phyloP scores from a whole-genome alignment of 2,888 invertebrate genomes.

The Synanthedon andrenaeformis region DNA sequence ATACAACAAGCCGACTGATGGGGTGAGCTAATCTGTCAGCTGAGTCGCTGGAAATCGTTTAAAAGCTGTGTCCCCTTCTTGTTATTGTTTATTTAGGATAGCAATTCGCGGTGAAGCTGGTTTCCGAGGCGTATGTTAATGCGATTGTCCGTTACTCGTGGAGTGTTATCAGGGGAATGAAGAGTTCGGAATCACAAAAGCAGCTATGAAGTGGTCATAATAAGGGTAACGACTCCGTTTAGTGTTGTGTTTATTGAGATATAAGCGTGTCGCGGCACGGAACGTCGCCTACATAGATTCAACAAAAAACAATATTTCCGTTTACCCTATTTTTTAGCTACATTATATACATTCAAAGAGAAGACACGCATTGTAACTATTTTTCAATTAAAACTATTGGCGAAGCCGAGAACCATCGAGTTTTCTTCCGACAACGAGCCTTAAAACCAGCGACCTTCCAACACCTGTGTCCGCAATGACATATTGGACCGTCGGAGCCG shows the following conservation, averaged over 20 bases:
- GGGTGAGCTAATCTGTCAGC: conserved; percentile 59
- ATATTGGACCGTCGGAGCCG: no score
- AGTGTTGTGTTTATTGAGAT: conserved; percentile 12
- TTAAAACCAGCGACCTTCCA: no score
- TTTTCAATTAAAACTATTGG: no score
- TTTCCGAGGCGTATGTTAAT: conserved; percentile 64
- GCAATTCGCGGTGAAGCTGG: conserved; percentile 55
- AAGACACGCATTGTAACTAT: no score
- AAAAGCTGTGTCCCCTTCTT: conserved; percentile 58
- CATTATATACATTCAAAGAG: no score
- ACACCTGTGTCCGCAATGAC: no score
- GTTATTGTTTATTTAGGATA: conserved; percentile 70
- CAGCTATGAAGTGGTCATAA: background rate
- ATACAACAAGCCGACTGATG: conserved; percentile 1
- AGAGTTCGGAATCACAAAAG: background rate
- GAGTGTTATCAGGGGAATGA: conserved; percentile 19
- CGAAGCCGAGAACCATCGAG: no score
- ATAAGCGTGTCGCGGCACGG: no score
- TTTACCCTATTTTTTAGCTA: no score
- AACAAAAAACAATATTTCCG: no score
- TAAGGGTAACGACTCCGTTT: background rate
- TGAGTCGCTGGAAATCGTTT: conserved; percentile 64
- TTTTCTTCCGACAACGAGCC: no score
- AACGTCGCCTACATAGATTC: no score
- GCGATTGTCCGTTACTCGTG: conserved; percentile 52